Evolutionary conservation across 2,113 vertebrate species (phyloP).

Genomic region (Verasper variegatus): DNA sequence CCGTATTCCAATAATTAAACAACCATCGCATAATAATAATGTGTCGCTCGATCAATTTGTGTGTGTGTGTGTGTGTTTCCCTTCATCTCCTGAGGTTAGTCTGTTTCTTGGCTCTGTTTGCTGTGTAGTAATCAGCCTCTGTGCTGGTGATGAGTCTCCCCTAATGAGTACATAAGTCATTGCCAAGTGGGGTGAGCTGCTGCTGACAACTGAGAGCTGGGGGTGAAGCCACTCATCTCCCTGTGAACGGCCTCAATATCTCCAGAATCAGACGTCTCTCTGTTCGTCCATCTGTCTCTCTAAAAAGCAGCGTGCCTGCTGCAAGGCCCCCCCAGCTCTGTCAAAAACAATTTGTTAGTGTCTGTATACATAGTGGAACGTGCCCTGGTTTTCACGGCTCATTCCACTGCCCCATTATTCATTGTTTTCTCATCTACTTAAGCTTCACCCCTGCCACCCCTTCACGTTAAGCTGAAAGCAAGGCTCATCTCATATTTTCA

Average conservation of each 20-base stretch:
- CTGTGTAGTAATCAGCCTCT: slow-evolving; percentile 30
- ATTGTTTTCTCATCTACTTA: slow-evolving; percentile 62
- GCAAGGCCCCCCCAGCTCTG: slow-evolving; percentile 19
- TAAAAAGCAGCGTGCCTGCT: slow-evolving; percentile 32
- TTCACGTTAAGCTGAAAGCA: slow-evolving; percentile 40
- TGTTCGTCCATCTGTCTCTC: slow-evolving; percentile 63
- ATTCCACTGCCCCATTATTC: slow-evolving; percentile 42
- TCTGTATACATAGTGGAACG: slow-evolving; percentile 21
- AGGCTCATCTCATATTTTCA: slow-evolving; percentile 65
- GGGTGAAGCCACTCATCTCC: slow-evolving; percentile 60
- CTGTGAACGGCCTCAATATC: slow-evolving; percentile 57
- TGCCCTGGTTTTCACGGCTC: slow-evolving; percentile 9
- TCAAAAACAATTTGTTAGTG: slow-evolving; percentile 42
- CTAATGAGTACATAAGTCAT: slow-evolving; percentile 49
- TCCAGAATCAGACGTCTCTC: slow-evolving; percentile 48
- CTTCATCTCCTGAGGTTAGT: slow-evolving; percentile 22
- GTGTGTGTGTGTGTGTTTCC: not conserved
- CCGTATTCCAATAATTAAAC: not conserved
- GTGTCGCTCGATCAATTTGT: slow-evolving; percentile 28
- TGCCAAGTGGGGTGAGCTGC: slow-evolving; percentile 65
- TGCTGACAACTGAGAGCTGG: slow-evolving; percentile 53
- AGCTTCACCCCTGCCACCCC: slow-evolving; percentile 44
- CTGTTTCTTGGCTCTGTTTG: slow-evolving; percentile 36
- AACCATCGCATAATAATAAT: not conserved
- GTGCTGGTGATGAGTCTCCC: slow-evolving; percentile 40